A percentile compares a stretch with the other conserved stretches of the same genome.
These are phyloP conservation scores for Cherax quadricarinatus DNA, from an alignment of 1,140 invertebrate species.

Conservation along the genomic window DNA sequence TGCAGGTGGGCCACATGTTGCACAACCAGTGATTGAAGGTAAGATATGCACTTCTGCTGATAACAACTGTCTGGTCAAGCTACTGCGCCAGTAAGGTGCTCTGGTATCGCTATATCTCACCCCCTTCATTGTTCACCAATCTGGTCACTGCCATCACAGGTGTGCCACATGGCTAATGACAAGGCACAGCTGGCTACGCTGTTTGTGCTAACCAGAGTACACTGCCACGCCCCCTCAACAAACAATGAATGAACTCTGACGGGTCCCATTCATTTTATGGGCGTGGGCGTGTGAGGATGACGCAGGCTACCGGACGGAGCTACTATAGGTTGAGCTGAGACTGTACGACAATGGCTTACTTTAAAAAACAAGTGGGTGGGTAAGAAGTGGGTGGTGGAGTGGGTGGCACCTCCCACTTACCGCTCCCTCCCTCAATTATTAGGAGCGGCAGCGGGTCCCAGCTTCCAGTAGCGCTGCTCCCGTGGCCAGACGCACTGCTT, in stretches of 20 bases:
- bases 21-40: too few species aligned
- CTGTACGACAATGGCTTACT: neutral
- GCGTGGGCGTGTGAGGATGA: constrained; percentile 47
- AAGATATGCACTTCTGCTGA: too few species aligned
- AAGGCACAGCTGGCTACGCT: neutral
- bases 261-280: constrained; percentile 33
- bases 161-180: neutral
- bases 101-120: neutral
- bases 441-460: constrained; percentile 51
- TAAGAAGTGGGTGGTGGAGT: constrained; percentile 17
- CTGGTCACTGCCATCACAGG: too few species aligned
- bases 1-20: neutral
- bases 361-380: constrained; percentile 27
- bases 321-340: neutral
- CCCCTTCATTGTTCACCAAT: neutral
- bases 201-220: neutral
- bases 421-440: constrained; percentile 60
- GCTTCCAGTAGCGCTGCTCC: constrained; percentile 62
- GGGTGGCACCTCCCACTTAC: constrained; percentile 60
- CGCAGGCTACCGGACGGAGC: neutral
- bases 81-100: neutral
- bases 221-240: constrained; percentile 5
- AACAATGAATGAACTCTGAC: constrained; percentile 47
- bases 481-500: constrained; percentile 41
- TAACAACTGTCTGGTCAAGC: too few species aligned